Evolutionary conservation across 2,113 vertebrate species (phyloP).

Genomic region (Donacobius atricapilla): DNA sequence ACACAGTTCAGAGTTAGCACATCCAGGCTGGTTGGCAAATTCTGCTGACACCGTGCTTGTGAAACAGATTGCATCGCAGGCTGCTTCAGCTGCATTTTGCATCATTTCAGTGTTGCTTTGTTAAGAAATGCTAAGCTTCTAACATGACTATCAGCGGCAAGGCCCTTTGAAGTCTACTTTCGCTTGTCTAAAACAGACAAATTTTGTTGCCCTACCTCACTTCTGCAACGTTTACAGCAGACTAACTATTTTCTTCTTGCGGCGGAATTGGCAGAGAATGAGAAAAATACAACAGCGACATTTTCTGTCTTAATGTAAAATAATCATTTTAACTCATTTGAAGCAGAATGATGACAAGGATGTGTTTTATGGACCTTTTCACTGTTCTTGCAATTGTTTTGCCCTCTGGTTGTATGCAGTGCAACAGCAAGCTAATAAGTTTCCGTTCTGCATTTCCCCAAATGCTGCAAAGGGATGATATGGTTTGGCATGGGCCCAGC

Average conservation of each 20-base stretch:
- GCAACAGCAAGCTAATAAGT: conserved; percentile 18
- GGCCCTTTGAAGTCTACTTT: conserved; percentile 10
- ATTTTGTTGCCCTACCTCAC: not conserved
- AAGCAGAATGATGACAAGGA: not conserved
- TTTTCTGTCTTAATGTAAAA: not conserved
- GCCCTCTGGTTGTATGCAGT: not conserved
- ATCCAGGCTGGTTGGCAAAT: conserved; percentile 47
- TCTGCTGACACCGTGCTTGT: conserved; percentile 57
- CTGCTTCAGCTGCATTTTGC: conserved; percentile 48
- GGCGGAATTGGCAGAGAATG: not conserved
- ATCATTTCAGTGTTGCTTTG: conserved; percentile 43
- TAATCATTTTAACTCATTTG: not conserved
- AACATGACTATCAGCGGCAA: conserved; percentile 27
- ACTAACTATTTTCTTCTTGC: not conserved
- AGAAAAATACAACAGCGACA: not conserved
- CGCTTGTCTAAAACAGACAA: not conserved
- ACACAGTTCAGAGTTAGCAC: conserved; percentile 39
- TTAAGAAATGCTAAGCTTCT: conserved; percentile 47
- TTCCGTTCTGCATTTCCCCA: conserved; percentile 51
- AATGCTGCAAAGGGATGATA: conserved; percentile 58
- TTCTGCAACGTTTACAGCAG: not conserved
- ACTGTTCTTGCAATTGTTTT: conserved; percentile 18
- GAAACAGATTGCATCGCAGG: conserved; percentile 52
- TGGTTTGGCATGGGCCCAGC: conserved; percentile 52
- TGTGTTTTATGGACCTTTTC: conserved; percentile 24